Conservation (phyloP, 2,888 invertebrate genomes). For the Capitulum mitella region DNA sequence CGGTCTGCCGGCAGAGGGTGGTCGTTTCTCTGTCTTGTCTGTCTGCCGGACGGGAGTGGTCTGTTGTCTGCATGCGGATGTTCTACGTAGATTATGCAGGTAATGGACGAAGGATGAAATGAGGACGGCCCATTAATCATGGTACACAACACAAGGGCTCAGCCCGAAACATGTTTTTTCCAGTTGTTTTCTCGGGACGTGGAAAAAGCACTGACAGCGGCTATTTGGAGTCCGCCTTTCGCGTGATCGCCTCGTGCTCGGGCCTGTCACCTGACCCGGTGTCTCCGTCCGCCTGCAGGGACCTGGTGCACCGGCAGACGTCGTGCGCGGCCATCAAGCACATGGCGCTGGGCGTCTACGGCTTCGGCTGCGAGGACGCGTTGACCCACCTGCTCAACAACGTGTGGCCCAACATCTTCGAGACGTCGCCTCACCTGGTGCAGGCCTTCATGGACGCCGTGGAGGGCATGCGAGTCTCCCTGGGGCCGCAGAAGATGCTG, state of each 20-base stretch:
- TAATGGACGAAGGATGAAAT: too few relatives aligned
- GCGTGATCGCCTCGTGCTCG: background rate
- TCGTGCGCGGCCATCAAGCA: constrained; percentile 99
- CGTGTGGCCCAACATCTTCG: constrained; percentile 99
- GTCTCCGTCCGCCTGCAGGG: constrained; percentile 53
- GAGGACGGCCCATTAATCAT: too few relatives aligned
- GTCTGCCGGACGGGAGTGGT: too few relatives aligned
- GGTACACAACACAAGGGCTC: too few relatives aligned
- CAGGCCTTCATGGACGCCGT: constrained; percentile 99
- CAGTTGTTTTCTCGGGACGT: too few relatives aligned
- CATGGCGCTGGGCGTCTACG: constrained; percentile 96
- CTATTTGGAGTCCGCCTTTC: too few relatives aligned
- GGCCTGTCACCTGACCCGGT: background rate
- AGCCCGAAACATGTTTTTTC: too few relatives aligned
- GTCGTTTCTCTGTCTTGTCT: too few relatives aligned
- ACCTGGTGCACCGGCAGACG: constrained; percentile 96
- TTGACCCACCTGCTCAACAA: constrained; percentile 93
- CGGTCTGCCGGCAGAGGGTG: too few relatives aligned
- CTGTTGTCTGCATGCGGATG: too few relatives aligned
- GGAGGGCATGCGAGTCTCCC: constrained; percentile 91
- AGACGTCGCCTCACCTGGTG: constrained; percentile 98
- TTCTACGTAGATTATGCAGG: too few relatives aligned
- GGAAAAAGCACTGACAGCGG: too few relatives aligned
- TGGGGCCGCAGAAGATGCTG: constrained; percentile 92
- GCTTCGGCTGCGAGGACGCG: constrained; percentile 98